Evolutionary conservation across 2,797 vertebrate genomes (phyloP).

Genomic region (Fistularia tabacaria): DNA sequence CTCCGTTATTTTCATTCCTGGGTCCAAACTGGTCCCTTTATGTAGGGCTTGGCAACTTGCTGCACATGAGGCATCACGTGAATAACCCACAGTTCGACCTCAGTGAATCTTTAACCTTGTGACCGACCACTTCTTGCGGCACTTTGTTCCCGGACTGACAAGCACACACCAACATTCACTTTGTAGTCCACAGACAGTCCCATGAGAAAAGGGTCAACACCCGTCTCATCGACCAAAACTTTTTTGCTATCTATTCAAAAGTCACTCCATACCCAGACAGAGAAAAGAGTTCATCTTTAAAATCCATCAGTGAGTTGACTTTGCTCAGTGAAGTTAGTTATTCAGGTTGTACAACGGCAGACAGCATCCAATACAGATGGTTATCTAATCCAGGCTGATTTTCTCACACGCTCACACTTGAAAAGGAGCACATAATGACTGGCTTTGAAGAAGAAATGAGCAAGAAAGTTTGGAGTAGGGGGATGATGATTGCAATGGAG

Average conservation of each 20-base stretch:
- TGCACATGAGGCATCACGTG: slow-evolving; percentile 41
- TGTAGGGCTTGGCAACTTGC: slow-evolving; percentile 51
- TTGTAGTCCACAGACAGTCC: slow-evolving; percentile 10
- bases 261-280: slow-evolving; percentile 3
- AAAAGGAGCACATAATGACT: slow-evolving; percentile 48
- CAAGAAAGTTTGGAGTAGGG: slow-evolving; percentile 32
- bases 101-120: slow-evolving; percentile 26
- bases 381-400: slow-evolving; percentile 49
- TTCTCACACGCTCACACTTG: slow-evolving; percentile 33
- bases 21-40: slow-evolving; percentile 42
- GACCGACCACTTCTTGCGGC: slow-evolving; percentile 11
- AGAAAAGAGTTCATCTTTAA: slow-evolving; percentile 16
- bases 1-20: slow-evolving; percentile 50
- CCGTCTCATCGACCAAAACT: slow-evolving; percentile 18
- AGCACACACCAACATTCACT: slow-evolving; percentile 2
- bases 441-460: slow-evolving; percentile 55
- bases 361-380: slow-evolving; percentile 16
- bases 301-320: slow-evolving; percentile 1
- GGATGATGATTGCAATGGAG: slow-evolving; percentile 41
- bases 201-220: slow-evolving; percentile 31
- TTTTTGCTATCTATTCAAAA: slow-evolving; percentile 35
- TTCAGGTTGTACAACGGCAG: slow-evolving; percentile 21
- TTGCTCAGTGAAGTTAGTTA: slow-evolving; percentile 22
- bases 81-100: slow-evolving; percentile 7
- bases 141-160: slow-evolving; percentile 16